phyloP scores from a whole-genome alignment of 2,888 invertebrate species.

The Ectropis crepuscularia region DNA sequence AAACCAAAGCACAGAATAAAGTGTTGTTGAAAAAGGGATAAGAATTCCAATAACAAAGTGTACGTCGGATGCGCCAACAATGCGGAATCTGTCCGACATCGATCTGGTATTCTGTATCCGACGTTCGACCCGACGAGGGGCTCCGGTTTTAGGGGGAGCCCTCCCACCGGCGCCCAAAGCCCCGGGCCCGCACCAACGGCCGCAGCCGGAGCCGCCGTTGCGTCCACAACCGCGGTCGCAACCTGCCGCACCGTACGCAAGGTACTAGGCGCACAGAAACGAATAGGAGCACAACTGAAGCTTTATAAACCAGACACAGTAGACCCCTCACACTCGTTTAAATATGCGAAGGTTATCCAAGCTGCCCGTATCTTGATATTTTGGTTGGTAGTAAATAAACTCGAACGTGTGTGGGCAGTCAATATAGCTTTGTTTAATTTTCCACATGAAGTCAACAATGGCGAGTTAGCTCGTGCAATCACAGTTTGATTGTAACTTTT shows the following conservation, averaged over 20 bases:
- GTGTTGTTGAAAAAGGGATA: too few relatives aligned
- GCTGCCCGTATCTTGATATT: slow-evolving; percentile 38
- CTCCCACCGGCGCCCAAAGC: slow-evolving; percentile 43
- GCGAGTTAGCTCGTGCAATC: slow-evolving; percentile 28
- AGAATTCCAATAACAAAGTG: too few relatives aligned
- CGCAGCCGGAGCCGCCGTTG: slow-evolving; percentile 37
- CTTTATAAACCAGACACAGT: slow-evolving; percentile 23
- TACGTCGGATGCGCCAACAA: neutral
- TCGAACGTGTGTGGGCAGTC: slow-evolving; percentile 42
- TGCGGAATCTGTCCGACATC: slow-evolving; percentile 1
- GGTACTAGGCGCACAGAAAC: slow-evolving; percentile 70
- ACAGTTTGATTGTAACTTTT: slow-evolving; percentile 6
- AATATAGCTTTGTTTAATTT: slow-evolving; percentile 39
- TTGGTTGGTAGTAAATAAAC: slow-evolving; percentile 51
- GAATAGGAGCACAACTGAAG: slow-evolving; percentile 46
- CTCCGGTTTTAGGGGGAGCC: slow-evolving; percentile 42
- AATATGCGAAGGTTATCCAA: slow-evolving; percentile 6
- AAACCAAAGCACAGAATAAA: too few relatives aligned
- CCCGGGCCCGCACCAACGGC: slow-evolving; percentile 44
- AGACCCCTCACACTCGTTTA: slow-evolving; percentile 39
- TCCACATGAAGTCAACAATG: slow-evolving; percentile 28
- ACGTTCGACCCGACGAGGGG: slow-evolving; percentile 20
- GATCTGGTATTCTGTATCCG: slow-evolving; percentile 4
- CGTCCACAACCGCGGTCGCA: slow-evolving; percentile 59
- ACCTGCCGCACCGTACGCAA: slow-evolving; percentile 75